Percentiles rank a stretch among this genome's conserved stretches.
phyloP scores from a whole-genome alignment of 2,888 invertebrate species.

The Himalopsyche tibetana region DNA sequence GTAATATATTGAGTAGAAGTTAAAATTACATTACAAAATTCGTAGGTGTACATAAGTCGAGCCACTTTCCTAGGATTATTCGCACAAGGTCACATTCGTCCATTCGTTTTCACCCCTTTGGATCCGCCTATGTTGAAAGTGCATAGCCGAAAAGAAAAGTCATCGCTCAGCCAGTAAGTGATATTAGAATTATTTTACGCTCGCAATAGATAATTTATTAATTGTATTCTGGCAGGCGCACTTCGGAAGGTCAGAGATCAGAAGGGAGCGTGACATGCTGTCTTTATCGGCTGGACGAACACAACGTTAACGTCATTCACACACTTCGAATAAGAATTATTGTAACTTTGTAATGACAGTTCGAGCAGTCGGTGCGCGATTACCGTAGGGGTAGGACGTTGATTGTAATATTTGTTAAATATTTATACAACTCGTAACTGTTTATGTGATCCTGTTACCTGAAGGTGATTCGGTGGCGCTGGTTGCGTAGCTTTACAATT shows the following conservation, averaged over 20 bases:
- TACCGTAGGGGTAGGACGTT: slow-evolving; percentile 57
- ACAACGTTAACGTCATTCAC: background rate
- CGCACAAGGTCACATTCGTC: too few species aligned
- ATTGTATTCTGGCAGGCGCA: slow-evolving; percentile 6
- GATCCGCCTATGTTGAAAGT: background rate
- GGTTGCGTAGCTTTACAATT: background rate
- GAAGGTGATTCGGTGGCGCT: background rate
- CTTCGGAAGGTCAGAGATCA: slow-evolving; percentile 28
- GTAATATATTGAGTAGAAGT: too few species aligned
- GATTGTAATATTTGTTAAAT: slow-evolving; percentile 17
- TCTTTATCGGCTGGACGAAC: slow-evolving; percentile 6
- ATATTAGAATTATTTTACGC: slow-evolving; percentile 1
- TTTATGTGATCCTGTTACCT: slow-evolving; percentile 52
- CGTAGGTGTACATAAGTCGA: too few species aligned
- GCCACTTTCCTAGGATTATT: too few species aligned
- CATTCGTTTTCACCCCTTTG: too few species aligned
- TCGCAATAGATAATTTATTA: slow-evolving; percentile 22
- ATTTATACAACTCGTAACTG: slow-evolving; percentile 10
- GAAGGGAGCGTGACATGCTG: slow-evolving; percentile 1
- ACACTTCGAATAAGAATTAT: background rate
- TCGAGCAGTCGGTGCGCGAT: slow-evolving; percentile 53
- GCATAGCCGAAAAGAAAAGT: background rate
- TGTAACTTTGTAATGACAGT: background rate
- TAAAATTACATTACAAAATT: too few species aligned
- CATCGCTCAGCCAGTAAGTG: background rate